Conservation (phyloP, 2,888 invertebrate species). For the Sphaerophoria taeniata region DNA sequence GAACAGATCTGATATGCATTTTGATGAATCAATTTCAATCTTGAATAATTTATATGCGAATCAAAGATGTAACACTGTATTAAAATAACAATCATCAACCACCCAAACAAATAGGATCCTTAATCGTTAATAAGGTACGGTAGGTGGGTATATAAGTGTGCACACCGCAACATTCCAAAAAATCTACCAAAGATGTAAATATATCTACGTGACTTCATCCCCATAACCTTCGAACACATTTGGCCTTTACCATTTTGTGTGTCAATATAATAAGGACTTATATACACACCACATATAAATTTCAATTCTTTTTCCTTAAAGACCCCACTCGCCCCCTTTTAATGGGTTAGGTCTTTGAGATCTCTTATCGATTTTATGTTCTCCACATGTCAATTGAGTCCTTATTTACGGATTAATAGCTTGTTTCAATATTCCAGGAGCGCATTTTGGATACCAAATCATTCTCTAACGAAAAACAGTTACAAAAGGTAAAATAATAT, state of each 20-base stretch:
- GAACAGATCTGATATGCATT: slow-evolving; percentile 32
- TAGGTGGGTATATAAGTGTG: not conserved
- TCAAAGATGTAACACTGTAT: slow-evolving; percentile 54
- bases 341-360: slow-evolving; percentile 34
- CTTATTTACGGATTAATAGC: slow-evolving; percentile 72
- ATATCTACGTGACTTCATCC: slow-evolving; percentile 65
- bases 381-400: slow-evolving; percentile 72
- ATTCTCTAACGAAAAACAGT: slow-evolving; percentile 42
- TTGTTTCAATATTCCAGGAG: slow-evolving; percentile 69
- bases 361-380: slow-evolving; percentile 71
- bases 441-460: slow-evolving; percentile 51
- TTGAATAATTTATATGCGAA: slow-evolving; percentile 63
- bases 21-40: slow-evolving; percentile 44
- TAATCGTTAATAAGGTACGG: slow-evolving; percentile 35
- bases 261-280: slow-evolving; percentile 53
- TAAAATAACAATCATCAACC: slow-evolving; percentile 63
- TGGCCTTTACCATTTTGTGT: slow-evolving; percentile 45
- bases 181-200: slow-evolving; percentile 58
- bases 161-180: slow-evolving; percentile 38
- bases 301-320: slow-evolving; percentile 56
- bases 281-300: slow-evolving; percentile 55
- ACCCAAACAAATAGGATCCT: slow-evolving; percentile 30
- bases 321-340: slow-evolving; percentile 1
- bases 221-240: slow-evolving; percentile 48
- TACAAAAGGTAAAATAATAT: slow-evolving; percentile 29